Percentiles rank a stretch among this genome's conserved stretches.
Conservation (phyloP, 2,797 vertebrate species). For the Halcyon smyrnensis region DNA sequence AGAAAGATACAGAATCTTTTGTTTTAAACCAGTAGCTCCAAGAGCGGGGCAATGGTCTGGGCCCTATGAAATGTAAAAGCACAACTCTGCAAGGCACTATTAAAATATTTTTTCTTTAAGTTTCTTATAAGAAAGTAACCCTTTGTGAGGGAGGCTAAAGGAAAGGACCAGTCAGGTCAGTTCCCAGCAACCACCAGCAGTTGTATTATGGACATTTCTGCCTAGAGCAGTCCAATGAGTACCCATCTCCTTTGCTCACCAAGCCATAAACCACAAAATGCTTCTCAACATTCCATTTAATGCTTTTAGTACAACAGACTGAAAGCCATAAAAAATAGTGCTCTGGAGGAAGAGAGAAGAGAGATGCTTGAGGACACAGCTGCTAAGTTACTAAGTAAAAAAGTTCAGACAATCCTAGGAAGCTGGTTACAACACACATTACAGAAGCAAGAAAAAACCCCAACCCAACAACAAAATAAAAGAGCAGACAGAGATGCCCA, state of each 20-base stretch:
- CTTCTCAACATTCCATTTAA: neutral
- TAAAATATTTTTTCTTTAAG: neutral
- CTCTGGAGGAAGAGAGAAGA: neutral
- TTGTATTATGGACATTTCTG: neutral
- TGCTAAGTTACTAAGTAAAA: neutral
- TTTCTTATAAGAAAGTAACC: neutral
- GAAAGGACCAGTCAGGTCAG: neutral
- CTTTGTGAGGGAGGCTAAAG: neutral
- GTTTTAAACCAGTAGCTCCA: neutral
- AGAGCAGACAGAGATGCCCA: neutral
- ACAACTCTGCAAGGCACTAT: neutral
- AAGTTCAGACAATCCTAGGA: neutral
- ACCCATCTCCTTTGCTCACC: neutral
- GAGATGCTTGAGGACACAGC: neutral
- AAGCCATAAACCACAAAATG: neutral
- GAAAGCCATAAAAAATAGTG: neutral
- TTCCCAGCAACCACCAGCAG: neutral
- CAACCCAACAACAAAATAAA: neutral
- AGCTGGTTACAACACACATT: fast-evolving
- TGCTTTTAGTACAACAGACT: neutral
- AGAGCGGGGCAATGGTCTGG: neutral
- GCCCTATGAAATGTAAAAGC: neutral
- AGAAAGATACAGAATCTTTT: neutral
- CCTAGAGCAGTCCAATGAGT: neutral
- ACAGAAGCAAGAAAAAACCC: neutral